Evolutionary conservation across 1,140 invertebrate genomes (phyloP).

Genomic region (Drosophila pachea): DNA sequence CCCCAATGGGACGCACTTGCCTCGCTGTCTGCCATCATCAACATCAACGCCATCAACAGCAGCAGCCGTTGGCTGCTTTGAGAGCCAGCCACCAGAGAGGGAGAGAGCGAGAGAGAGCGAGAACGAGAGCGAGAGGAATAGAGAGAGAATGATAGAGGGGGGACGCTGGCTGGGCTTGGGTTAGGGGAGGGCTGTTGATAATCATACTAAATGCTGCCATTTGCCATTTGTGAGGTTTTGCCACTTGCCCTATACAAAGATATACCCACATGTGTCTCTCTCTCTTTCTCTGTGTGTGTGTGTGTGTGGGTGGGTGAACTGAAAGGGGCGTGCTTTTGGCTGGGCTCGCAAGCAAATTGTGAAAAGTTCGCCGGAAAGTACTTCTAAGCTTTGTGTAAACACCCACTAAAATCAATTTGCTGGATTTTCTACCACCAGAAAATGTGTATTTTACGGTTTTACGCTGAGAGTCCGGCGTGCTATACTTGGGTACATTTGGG

Average conservation of each 20-base stretch:
- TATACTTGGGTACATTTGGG: slow-evolving; percentile 1
- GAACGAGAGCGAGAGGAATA: no score
- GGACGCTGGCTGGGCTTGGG: slow-evolving; percentile 21
- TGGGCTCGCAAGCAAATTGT: slow-evolving; percentile 66
- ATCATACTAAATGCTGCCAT: slow-evolving; percentile 66
- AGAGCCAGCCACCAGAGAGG: no score
- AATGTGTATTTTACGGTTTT: slow-evolving; percentile 75
- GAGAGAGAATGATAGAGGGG: not conserved
- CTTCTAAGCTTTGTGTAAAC: slow-evolving; percentile 78
- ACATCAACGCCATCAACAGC: slow-evolving; percentile 52
- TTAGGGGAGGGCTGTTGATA: slow-evolving; percentile 6
- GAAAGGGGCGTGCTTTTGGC: slow-evolving; percentile 46
- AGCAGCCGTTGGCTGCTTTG: slow-evolving; percentile 5
- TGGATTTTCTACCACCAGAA: slow-evolving; percentile 77
- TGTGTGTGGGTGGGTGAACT: slow-evolving; percentile 27
- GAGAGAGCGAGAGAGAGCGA: no score
- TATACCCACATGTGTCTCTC: slow-evolving; percentile 18
- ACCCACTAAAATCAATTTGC: slow-evolving; percentile 79
- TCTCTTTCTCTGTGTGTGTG: slow-evolving; percentile 17
- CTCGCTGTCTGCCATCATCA: slow-evolving; percentile 59
- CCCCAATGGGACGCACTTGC: slow-evolving; percentile 41
- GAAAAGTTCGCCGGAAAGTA: slow-evolving; percentile 69
- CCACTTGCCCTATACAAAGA: slow-evolving; percentile 67
- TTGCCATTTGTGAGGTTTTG: slow-evolving; percentile 79
- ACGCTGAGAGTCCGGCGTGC: slow-evolving; percentile 41